These are phyloP conservation scores for Microdon myrmicae DNA, from an alignment of 2,888 invertebrate species.

Conservation along the genomic window DNA sequence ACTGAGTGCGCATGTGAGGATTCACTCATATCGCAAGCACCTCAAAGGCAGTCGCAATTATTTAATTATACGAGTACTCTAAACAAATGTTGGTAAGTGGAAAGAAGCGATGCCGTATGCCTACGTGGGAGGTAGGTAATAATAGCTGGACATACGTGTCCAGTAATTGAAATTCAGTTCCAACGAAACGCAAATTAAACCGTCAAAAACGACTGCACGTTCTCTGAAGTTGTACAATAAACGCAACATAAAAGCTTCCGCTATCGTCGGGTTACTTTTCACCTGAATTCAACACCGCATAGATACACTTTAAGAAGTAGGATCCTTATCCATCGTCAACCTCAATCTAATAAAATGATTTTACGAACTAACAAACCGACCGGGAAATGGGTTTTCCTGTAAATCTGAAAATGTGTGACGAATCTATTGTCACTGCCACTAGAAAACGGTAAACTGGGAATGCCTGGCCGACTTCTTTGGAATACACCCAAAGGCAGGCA, in stretches of 20 bases:
- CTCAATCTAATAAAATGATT: slow-evolving; percentile 50
- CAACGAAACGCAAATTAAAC: slow-evolving; percentile 42
- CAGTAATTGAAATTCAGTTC: slow-evolving; percentile 47
- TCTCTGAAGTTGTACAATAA: slow-evolving; percentile 19
- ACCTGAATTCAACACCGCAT: slow-evolving; percentile 36
- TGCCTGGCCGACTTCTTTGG: no score
- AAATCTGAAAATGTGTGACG: slow-evolving; percentile 30
- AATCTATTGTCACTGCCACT: slow-evolving; percentile 11
- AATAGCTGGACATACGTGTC: slow-evolving; percentile 38
- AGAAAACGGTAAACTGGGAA: no score
- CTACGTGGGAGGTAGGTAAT: slow-evolving; percentile 47
- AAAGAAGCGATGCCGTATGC: slow-evolving; percentile 16
- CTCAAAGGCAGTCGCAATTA: slow-evolving; percentile 13
- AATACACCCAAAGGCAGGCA: no score
- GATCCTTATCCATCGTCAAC: slow-evolving; percentile 41
- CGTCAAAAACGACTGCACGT: slow-evolving; percentile 34
- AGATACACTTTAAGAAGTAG: slow-evolving; percentile 43
- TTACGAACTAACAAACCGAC: slow-evolving; percentile 15
- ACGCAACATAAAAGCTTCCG: slow-evolving; percentile 51
- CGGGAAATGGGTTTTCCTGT: slow-evolving; percentile 36
- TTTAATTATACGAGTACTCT: slow-evolving; percentile 21
- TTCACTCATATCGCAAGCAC: slow-evolving; percentile 1
- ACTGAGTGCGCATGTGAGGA: no score
- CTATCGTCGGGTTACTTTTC: slow-evolving; percentile 42
- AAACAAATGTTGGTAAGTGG: slow-evolving; percentile 23